Conservation (phyloP, 2,888 invertebrate species). For the Lithosia quadra region DNA sequence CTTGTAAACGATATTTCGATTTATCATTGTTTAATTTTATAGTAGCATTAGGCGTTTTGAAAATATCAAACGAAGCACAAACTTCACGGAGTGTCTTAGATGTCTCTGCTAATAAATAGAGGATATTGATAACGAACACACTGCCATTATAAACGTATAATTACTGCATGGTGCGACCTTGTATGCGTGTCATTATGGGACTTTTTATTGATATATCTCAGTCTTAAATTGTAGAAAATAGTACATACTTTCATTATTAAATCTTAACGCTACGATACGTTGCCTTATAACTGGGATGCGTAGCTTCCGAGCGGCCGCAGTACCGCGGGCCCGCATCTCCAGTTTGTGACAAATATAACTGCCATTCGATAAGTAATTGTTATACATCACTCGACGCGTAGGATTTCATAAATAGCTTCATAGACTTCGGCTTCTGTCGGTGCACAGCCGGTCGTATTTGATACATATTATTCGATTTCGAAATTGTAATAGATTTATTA, state of each 20-base stretch:
- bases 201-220: conserved; percentile 59
- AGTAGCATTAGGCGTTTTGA: conserved; percentile 75
- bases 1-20: conserved; percentile 65
- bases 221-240: conserved; percentile 56
- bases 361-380: conserved; percentile 85
- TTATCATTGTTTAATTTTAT: conserved; percentile 64
- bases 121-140: conserved; percentile 76
- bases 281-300: conserved; percentile 77
- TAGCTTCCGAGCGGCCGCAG: conserved; percentile 38
- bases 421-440: conserved; percentile 80
- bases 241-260: conserved; percentile 54
- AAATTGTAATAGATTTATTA: conserved; percentile 85
- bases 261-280: conserved; percentile 70
- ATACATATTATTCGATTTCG: conserved; percentile 85
- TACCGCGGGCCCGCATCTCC: conserved; percentile 56
- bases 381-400: conserved; percentile 78
- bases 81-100: conserved; percentile 79
- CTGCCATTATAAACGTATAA: conserved; percentile 81
- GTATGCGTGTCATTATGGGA: conserved; percentile 66
- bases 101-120: conserved; percentile 60
- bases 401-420: conserved; percentile 74
- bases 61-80: conserved; percentile 79
- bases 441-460: conserved; percentile 84
- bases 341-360: conserved; percentile 81
- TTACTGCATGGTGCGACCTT: conserved; percentile 68